These are phyloP conservation scores for Eueremaeus valkanovi DNA, from an alignment of 2,888 invertebrate genomes.

Conservation along the genomic window DNA sequence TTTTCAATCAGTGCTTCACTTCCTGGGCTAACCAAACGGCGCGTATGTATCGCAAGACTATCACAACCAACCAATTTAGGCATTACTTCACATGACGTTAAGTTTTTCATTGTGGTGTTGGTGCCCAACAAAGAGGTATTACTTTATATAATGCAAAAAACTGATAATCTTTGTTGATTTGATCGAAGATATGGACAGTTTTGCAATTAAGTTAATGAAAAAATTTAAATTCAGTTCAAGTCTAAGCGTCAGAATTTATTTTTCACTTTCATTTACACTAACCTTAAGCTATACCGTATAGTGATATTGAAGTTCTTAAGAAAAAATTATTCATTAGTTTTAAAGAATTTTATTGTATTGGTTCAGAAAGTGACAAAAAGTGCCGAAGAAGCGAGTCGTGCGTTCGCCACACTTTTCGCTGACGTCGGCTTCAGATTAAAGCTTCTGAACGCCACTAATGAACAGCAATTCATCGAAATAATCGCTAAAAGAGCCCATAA, in stretches of 20 bases:
- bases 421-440: constrained; percentile 51
- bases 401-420: constrained; percentile 55
- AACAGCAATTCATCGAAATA: constrained; percentile 26
- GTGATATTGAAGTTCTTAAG: too few species aligned
- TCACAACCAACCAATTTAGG: constrained; percentile 39
- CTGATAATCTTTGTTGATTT: too few species aligned
- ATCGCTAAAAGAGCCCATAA: neutral
- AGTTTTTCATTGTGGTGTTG: constrained; percentile 39
- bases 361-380: constrained; percentile 52
- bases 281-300: too few species aligned
- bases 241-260: constrained; percentile 51
- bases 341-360: too few species aligned
- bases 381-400: constrained; percentile 53
- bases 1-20: neutral
- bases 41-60: constrained; percentile 31
- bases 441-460: constrained; percentile 29
- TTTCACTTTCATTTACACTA: too few species aligned
- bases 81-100: constrained; percentile 1
- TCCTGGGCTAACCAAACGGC: neutral
- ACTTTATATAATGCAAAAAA: too few species aligned
- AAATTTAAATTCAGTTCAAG: too few species aligned
- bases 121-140: constrained; percentile 15
- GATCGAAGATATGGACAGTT: too few species aligned
- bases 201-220: too few species aligned
- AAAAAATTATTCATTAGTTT: too few species aligned